Conservation (phyloP, 1,140 invertebrate species). For the Cardiocondyla obscurior region DNA sequence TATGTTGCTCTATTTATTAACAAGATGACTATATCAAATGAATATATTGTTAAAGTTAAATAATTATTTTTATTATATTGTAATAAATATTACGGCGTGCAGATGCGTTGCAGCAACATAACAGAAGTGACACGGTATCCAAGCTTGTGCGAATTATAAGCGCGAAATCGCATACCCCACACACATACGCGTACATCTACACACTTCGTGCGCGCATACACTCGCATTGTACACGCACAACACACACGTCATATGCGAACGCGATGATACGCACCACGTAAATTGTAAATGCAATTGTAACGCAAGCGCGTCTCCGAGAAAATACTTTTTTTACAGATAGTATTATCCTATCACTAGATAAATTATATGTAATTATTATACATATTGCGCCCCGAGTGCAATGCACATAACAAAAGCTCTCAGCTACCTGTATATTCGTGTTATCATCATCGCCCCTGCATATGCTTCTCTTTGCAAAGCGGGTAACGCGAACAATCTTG, state of each 20-base stretch:
- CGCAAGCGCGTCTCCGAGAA: slow-evolving; percentile 57
- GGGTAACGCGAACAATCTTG: slow-evolving; percentile 52
- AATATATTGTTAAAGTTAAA: slow-evolving; percentile 80
- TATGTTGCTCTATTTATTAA: slow-evolving; percentile 83
- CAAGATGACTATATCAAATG: slow-evolving; percentile 77
- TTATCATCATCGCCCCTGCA: slow-evolving; percentile 77
- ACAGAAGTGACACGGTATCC: slow-evolving; percentile 17
- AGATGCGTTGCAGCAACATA: slow-evolving; percentile 26
- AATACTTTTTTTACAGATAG: slow-evolving; percentile 81
- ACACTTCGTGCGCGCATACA: background rate
- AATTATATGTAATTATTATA: slow-evolving; percentile 79
- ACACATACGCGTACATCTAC: background rate
- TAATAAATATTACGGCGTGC: slow-evolving; percentile 42
- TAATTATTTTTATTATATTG: slow-evolving; percentile 76
- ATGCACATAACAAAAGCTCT: slow-evolving; percentile 79
- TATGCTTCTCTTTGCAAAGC: slow-evolving; percentile 50
- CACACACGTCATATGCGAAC: slow-evolving; percentile 22
- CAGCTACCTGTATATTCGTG: slow-evolving; percentile 79
- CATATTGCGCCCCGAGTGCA: slow-evolving; percentile 79
- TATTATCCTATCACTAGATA: slow-evolving; percentile 78
- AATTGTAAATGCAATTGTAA: slow-evolving; percentile 34
- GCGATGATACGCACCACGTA: slow-evolving; percentile 35
- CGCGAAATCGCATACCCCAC: background rate
- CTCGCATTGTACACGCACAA: background rate
- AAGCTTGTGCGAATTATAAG: background rate